phyloP scores from a whole-genome alignment of 2,888 invertebrate species.

The Gari tellinella region DNA sequence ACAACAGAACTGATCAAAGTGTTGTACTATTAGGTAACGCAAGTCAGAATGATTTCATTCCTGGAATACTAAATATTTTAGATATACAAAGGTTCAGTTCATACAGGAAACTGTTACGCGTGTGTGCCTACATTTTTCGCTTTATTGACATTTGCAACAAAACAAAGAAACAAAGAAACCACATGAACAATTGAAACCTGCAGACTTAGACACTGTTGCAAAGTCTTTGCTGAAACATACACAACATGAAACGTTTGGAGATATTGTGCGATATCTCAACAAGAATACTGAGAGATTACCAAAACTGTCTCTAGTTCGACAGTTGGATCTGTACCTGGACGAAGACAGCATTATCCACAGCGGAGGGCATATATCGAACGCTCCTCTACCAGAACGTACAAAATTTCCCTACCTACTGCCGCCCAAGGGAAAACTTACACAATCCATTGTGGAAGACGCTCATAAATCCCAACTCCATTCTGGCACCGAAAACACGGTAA shows the following conservation, averaged over 20 bases:
- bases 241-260: background rate
- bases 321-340: too few species aligned
- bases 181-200: too few species aligned
- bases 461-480: slow-evolving; percentile 1
- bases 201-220: background rate
- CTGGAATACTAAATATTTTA: background rate
- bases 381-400: background rate
- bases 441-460: background rate
- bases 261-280: background rate
- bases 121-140: background rate
- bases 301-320: too few species aligned
- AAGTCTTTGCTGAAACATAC: background rate
- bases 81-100: background rate
- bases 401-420: background rate
- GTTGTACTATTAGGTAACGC: too few species aligned
- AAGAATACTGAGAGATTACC: background rate
- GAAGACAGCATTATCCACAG: too few species aligned
- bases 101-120: background rate
- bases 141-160: background rate
- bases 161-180: too few species aligned
- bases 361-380: background rate
- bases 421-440: background rate
- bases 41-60: too few species aligned
- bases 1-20: too few species aligned
- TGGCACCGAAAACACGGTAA: background rate